Evolutionary conservation across 1,140 invertebrate species (phyloP).

Genomic region (Babylonia areolata): DNA sequence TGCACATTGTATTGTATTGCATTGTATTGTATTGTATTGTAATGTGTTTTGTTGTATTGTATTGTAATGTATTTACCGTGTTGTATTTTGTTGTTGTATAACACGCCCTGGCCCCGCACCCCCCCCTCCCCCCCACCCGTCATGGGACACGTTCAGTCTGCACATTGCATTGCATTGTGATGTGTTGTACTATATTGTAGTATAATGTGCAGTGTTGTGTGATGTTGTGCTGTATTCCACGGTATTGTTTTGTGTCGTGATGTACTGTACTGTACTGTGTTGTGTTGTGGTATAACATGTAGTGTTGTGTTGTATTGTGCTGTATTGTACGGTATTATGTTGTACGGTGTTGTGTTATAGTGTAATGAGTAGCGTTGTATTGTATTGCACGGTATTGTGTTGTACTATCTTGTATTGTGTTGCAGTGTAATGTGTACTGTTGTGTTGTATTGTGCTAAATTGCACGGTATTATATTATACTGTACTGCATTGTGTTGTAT

Average conservation of each 20-base stretch:
- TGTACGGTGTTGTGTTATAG: slow-evolving; percentile 59
- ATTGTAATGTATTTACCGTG: too few relatives aligned
- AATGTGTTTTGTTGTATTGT: too few relatives aligned
- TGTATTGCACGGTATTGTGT: slow-evolving; percentile 62
- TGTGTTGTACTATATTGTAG: not conserved
- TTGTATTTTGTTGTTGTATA: slow-evolving; percentile 47
- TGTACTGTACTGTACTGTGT: too few relatives aligned
- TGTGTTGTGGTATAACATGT: slow-evolving; percentile 47
- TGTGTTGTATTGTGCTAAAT: not conserved
- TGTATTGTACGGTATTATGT: not conserved
- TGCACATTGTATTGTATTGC: slow-evolving; percentile 23
- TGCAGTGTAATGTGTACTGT: slow-evolving; percentile 54
- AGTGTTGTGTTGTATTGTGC: too few relatives aligned
- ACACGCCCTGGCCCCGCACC: slow-evolving; percentile 54
- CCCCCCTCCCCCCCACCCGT: slow-evolving; percentile 38
- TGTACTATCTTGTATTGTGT: slow-evolving; percentile 63
- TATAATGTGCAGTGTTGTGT: too few relatives aligned
- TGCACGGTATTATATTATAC: too few relatives aligned
- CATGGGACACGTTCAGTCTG: slow-evolving; percentile 65
- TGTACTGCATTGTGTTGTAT: slow-evolving; percentile 61
- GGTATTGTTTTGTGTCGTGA: too few relatives aligned
- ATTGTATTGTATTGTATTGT: not conserved
- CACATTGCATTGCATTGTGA: not conserved
- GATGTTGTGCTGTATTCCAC: too few relatives aligned
- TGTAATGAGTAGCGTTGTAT: slow-evolving; percentile 50